Evolutionary conservation across 2,797 vertebrate genomes (phyloP).

Genomic region (Catamblyrhynchus diadema): DNA sequence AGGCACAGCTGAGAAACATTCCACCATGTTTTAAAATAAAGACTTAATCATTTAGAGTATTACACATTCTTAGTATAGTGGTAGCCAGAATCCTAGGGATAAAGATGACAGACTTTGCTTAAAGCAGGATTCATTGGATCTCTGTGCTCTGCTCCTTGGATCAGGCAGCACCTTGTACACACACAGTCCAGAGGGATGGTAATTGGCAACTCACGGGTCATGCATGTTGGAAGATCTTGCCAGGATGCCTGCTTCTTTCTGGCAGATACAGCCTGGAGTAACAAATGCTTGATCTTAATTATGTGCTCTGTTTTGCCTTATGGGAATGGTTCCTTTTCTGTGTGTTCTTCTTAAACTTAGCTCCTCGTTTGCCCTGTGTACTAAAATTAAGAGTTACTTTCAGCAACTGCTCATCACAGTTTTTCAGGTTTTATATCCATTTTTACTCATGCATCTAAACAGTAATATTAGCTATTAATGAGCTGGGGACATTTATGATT

Average conservation of each 20-base stretch:
- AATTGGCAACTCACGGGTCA: conserved; percentile 3
- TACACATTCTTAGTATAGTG: neutral
- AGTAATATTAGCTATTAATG: neutral
- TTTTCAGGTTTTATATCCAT: neutral
- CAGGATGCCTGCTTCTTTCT: conserved; percentile 4
- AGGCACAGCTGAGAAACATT: conserved; percentile 10
- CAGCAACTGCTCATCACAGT: neutral
- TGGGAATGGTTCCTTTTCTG: neutral
- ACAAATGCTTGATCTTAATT: conserved; percentile 37
- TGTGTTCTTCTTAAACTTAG: neutral
- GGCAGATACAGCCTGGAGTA: conserved; percentile 31
- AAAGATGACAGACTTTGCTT: conserved; percentile 6
- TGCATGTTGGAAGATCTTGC: neutral
- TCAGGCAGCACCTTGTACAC: conserved; percentile 20
- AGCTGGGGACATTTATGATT: neutral
- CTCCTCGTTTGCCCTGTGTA: neutral
- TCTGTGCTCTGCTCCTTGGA: neutral
- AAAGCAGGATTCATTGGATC: neutral
- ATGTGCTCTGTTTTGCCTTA: conserved; percentile 11
- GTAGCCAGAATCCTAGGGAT: conserved; percentile 14
- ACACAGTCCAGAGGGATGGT: neutral
- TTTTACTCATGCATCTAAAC: neutral
- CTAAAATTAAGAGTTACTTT: neutral
- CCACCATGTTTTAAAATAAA: neutral
- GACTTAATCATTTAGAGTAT: neutral